Evolutionary conservation across 2,888 invertebrate species (phyloP).

Genomic region (Leuctra nigra): DNA sequence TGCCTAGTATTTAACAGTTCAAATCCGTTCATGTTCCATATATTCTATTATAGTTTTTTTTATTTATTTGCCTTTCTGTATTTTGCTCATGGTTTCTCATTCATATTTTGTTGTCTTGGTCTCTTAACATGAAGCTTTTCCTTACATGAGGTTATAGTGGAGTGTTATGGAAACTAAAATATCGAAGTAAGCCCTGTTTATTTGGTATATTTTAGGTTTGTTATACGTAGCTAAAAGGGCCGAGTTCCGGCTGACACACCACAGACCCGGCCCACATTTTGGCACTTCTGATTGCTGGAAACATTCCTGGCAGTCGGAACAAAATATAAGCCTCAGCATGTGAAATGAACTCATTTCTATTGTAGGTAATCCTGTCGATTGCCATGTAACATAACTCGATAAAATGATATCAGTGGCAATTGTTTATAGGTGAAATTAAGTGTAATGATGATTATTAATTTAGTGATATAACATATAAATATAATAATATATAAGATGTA

Average conservation of each 20-base stretch:
- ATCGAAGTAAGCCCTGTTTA: not conserved
- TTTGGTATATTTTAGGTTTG: conserved; percentile 25
- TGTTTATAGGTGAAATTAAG: conserved; percentile 30
- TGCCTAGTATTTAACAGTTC: no score
- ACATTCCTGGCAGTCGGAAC: conserved; percentile 29
- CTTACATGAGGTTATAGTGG: no score
- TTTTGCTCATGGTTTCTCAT: no score
- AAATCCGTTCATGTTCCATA: no score
- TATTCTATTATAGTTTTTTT: no score
- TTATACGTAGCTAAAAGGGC: conserved; percentile 29
- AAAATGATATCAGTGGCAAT: conserved; percentile 28
- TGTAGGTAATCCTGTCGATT: conserved; percentile 25
- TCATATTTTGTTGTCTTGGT: no score
- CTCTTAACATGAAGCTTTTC: no score
- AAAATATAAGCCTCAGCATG: conserved; percentile 23
- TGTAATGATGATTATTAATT: conserved; percentile 26
- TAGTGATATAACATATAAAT: no score
- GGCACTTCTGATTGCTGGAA: conserved; percentile 24
- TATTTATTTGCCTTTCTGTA: no score
- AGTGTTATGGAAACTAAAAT: no score
- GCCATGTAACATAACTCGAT: conserved; percentile 27
- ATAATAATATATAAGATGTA: conserved; percentile 14
- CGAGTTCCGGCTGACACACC: conserved; percentile 24
- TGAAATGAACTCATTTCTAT: conserved; percentile 26
- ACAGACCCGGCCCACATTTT: conserved; percentile 17